Evolutionary conservation across 23 tunicate genomes (phyloP), one percentile per base, ranked within the genome.

Genomic region (Corella eumyota): DNA sequence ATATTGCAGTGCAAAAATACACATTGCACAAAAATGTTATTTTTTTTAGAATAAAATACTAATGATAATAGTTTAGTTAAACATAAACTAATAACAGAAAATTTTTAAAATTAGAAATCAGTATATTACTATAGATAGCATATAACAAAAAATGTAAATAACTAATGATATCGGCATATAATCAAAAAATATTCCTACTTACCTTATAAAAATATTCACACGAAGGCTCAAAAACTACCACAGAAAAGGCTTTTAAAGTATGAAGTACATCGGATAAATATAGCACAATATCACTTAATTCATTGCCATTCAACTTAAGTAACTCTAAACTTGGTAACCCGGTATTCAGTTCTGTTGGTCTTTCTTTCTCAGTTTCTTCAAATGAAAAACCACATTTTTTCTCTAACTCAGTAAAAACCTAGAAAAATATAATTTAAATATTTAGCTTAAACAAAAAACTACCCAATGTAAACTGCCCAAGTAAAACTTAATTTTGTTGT

Each of bases 231-330:
- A 50, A 83, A 3, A 83, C 72, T 25, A 74, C 81, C 4, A 66
- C 79, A 24, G 68, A 30, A 50, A 83, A 83, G 5, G 64, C n/a
- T 23, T 68, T 19, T 13, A 83, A 36, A 1, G 92, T 83, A 17
- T 25, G 33, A 6, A 36, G 25, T 28, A 55, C 62, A 34, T 83
- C 92, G 49, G 76, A 67, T 1, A 72, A 44, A 62, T 73, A 83
- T 25, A 44, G 36, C n/a, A 83, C 34, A 25, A 83, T 50, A 49
- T 83, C 92, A 0, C 36, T 50, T 7, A 74, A 72, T 26, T 83
- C 72, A 28, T 25, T 25, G 5, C 27, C 66, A 9, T 54, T 17
- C 81, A 74, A 74, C 21, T 72, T 55, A 4, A 28, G 24, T 2
- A 72, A 45, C 2, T 50, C 56, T 30, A 61, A 48, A 31, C 22